phyloP scores from a whole-genome alignment of 2,888 invertebrate species.

The Sinodicranocentrus sp. region DNA sequence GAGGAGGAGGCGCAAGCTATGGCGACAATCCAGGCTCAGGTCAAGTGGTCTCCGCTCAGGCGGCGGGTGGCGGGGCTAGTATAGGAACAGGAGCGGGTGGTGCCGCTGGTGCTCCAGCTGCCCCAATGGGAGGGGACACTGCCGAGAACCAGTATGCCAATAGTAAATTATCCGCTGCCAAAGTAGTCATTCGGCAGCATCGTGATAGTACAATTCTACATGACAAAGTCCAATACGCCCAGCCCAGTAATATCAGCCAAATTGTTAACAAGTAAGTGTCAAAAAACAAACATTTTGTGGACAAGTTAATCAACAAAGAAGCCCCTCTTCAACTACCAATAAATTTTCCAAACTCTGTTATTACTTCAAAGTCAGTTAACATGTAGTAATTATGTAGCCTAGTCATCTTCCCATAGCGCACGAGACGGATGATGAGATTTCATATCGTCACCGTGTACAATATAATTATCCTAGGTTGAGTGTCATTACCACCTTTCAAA shows the following conservation, averaged over 20 bases:
- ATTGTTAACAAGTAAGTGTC: conserved; percentile 71
- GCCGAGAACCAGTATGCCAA: conserved; percentile 76
- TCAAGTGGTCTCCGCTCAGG: conserved; percentile 66
- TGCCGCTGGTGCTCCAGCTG: conserved; percentile 33
- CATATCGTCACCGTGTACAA: too few species aligned
- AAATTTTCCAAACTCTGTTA: too few species aligned
- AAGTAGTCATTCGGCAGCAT: conserved; percentile 71
- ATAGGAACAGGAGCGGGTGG: conserved; percentile 36
- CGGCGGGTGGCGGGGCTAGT: conserved; percentile 58
- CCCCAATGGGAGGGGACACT: conserved; percentile 67
- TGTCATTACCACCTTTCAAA: too few species aligned
- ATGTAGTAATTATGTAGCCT: too few species aligned
- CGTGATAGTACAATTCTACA: conserved; percentile 74
- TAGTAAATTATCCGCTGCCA: conserved; percentile 73
- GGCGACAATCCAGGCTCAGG: conserved; percentile 69
- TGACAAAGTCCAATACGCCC: conserved; percentile 76
- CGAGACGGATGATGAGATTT: too few species aligned
- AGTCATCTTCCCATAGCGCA: too few species aligned
- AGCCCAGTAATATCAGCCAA: conserved; percentile 76
- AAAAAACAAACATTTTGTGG: not conserved
- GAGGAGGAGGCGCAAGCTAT: conserved; percentile 51
- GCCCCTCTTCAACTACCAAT: too few species aligned
- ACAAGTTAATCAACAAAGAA: not conserved
- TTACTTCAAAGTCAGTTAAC: too few species aligned
- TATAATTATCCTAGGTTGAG: too few species aligned